These are phyloP conservation scores for Halisarca cf. caerulea DNA, from an alignment of 37 sponge, comb jelly and placozoan species.

Conservation along the genomic window DNA sequence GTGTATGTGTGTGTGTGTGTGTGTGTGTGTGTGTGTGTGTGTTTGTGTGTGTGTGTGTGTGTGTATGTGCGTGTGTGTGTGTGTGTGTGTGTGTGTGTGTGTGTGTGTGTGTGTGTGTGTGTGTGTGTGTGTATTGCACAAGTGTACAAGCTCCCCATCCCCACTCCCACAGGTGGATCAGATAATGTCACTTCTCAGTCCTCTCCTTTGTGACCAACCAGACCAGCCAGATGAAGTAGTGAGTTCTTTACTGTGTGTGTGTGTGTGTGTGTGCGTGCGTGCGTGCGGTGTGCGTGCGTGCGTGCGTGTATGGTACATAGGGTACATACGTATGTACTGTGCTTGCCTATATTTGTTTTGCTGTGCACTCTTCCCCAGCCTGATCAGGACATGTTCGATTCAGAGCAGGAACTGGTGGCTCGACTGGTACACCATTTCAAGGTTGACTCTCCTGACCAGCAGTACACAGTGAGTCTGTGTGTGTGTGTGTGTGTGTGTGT, in stretches of 20 bases:
- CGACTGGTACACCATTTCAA: conserved; percentile 82
- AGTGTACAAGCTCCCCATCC: conserved; percentile 11
- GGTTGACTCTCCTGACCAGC: conserved; percentile 84
- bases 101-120: neutral
- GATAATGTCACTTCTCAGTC: conserved; percentile 75
- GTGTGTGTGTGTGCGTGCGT: neutral
- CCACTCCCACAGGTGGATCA: conserved; percentile 58
- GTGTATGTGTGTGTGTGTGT: neutral
- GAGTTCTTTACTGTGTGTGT: neutral
- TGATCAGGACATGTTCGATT: conserved; percentile 93
- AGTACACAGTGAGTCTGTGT: conserved; percentile 74
- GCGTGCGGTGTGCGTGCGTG: neutral
- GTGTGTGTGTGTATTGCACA: neutral
- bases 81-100: too few relatives aligned
- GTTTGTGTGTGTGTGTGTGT: too few relatives aligned
- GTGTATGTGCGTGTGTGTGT: neutral
- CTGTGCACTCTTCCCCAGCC: conserved; percentile 28
- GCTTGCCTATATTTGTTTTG: too few relatives aligned
- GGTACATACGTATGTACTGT: too few relatives aligned
- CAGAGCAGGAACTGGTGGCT: conserved; percentile 91
- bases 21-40: neutral
- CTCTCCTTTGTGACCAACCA: conserved; percentile 78
- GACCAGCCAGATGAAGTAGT: conserved; percentile 78
- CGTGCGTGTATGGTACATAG: too few relatives aligned
- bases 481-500: conserved; percentile 3